phyloP scores from a whole-genome alignment of 2,888 invertebrate genomes.

The Poecilobothrus nobilitatus region DNA sequence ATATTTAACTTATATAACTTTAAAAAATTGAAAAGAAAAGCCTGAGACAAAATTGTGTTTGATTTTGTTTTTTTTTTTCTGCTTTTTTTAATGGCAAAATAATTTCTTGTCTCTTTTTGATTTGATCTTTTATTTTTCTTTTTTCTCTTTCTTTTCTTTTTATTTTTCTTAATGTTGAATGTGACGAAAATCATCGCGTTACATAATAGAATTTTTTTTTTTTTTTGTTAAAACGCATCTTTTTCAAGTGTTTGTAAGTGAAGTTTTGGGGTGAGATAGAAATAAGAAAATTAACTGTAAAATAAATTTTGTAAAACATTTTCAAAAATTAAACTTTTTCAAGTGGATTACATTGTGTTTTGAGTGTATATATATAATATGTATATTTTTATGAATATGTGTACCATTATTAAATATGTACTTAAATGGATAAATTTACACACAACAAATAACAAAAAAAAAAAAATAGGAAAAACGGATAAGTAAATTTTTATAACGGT shows the following conservation, averaged over 20 bases:
- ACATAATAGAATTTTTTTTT: neutral
- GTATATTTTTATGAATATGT: neutral
- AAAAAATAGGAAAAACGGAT: neutral
- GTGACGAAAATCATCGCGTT: neutral
- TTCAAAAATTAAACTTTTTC: neutral
- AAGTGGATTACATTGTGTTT: neutral
- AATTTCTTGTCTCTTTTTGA: neutral
- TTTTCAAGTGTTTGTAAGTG: neutral
- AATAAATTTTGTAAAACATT: constrained; percentile 2
- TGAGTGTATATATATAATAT: neutral
- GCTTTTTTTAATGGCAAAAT: neutral
- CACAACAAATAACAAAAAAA: neutral
- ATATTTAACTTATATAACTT: too few species aligned
- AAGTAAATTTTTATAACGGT: neutral
- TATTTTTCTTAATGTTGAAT: neutral
- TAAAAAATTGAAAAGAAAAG: too few species aligned
- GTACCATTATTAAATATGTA: neutral
- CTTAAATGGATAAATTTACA: neutral
- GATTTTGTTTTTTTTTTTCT: too few species aligned
- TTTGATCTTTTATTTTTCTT: neutral
- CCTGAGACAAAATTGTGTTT: too few species aligned
- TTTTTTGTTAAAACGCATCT: neutral
- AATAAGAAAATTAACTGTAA: neutral
- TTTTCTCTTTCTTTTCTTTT: neutral
- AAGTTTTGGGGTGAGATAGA: neutral